Percentiles rank a stretch among this genome's conserved stretches.
phyloP scores from a whole-genome alignment of 2,113 vertebrate species.

The Mobula hypostoma region DNA sequence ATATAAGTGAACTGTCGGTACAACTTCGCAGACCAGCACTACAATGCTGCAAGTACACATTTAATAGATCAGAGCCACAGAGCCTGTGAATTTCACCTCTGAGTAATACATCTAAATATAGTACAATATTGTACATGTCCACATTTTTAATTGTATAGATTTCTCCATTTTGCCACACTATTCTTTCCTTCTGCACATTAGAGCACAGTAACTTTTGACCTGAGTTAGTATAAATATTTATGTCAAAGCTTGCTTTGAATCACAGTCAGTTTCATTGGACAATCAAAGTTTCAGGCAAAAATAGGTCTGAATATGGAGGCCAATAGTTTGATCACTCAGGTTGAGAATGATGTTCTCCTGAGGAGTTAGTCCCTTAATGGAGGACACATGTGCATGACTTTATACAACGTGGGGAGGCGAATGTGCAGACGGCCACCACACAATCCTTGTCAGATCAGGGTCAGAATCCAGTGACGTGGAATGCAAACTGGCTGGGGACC shows the following conservation, averaged over 20 bases:
- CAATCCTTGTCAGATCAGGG: too few relatives aligned
- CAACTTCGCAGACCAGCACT: not conserved
- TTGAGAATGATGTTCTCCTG: too few relatives aligned
- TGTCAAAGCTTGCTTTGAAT: not conserved
- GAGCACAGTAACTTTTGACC: not conserved
- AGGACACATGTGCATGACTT: too few relatives aligned
- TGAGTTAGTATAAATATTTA: not conserved
- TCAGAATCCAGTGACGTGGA: too few relatives aligned
- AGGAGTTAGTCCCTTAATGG: too few relatives aligned
- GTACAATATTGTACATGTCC: not conserved
- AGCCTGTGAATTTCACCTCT: not conserved
- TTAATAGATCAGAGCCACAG: not conserved
- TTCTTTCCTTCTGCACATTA: not conserved
- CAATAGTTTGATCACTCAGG: too few relatives aligned
- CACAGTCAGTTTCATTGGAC: not conserved
- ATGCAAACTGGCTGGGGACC: too few relatives aligned
- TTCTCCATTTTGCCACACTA: not conserved
- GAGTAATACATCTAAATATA: constrained; percentile 22
- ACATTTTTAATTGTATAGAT: not conserved
- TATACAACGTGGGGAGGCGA: too few relatives aligned
- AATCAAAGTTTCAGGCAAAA: too few relatives aligned
- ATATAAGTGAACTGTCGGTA: not conserved
- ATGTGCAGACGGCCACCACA: too few relatives aligned
- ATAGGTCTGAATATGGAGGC: too few relatives aligned
- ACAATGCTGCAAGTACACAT: not conserved